These are phyloP conservation scores for Psittacula derbiana DNA, from an alignment of 2,797 vertebrate species.

Conservation along the genomic window DNA sequence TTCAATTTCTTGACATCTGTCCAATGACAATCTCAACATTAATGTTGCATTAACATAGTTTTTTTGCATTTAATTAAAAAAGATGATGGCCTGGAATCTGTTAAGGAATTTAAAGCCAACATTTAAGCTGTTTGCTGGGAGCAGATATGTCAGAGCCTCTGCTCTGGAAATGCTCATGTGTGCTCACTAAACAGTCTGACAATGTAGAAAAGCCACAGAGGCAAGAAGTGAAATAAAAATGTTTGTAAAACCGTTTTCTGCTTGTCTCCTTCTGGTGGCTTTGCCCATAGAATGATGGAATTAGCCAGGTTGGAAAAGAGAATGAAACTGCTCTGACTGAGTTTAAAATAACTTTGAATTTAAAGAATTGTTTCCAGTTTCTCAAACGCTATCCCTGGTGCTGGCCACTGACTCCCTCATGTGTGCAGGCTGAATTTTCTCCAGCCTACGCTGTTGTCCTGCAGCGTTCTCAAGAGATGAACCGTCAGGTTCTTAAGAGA, in stretches of 20 bases:
- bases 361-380: background rate
- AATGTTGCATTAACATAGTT: slow-evolving; percentile 75
- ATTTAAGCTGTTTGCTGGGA: slow-evolving; percentile 71
- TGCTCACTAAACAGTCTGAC: slow-evolving; percentile 3
- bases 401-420: background rate
- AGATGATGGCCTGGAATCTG: slow-evolving; percentile 76
- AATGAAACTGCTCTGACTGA: background rate
- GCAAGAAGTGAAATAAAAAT: background rate
- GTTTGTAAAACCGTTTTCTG: background rate
- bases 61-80: slow-evolving; percentile 77
- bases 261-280: slow-evolving; percentile 8
- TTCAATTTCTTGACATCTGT: slow-evolving; percentile 75
- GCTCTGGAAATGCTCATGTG: slow-evolving; percentile 37
- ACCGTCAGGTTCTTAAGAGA: background rate
- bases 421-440: background rate
- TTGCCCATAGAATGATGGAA: background rate
- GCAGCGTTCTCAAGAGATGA: background rate
- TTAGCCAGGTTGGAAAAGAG: background rate
- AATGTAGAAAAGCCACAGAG: slow-evolving; percentile 28
- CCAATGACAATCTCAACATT: slow-evolving; percentile 77
- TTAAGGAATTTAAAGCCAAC: slow-evolving; percentile 76
- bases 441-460: background rate
- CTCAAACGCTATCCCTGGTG: background rate
- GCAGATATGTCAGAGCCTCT: slow-evolving; percentile 66
- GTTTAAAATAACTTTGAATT: slow-evolving; percentile 16